Evolutionary conservation across 2,797 vertebrate genomes (phyloP).

Genomic region (Pogonophryne albipinna): DNA sequence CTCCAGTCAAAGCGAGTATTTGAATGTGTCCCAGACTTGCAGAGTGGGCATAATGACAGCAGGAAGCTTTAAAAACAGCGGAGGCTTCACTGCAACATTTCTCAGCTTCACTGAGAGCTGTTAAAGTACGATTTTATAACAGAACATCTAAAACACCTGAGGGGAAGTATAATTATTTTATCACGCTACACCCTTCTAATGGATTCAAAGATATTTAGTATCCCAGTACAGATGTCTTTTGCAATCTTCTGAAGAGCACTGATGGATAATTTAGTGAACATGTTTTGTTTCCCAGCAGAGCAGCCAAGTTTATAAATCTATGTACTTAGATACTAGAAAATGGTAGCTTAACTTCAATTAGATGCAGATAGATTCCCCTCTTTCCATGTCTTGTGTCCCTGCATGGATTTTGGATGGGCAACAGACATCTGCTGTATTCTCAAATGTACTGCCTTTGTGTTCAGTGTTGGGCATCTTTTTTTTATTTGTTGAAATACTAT

Average conservation of each 20-base stretch:
- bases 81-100: slow-evolving; percentile 22
- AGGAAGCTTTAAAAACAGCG: slow-evolving; percentile 32
- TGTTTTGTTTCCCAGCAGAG: slow-evolving; percentile 19
- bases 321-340: slow-evolving; percentile 47
- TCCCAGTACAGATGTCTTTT: slow-evolving; percentile 27
- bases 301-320: slow-evolving; percentile 19
- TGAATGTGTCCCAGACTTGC: slow-evolving; percentile 47
- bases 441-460: slow-evolving; percentile 11
- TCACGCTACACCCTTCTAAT: slow-evolving; percentile 34
- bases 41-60: slow-evolving; percentile 45
- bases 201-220: slow-evolving; percentile 50
- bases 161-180: slow-evolving; percentile 47
- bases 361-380: slow-evolving; percentile 11
- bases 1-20: slow-evolving; percentile 49
- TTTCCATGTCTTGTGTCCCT: slow-evolving; percentile 15
- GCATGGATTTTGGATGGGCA: slow-evolving; percentile 18
- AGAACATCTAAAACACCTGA: slow-evolving; percentile 53
- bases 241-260: slow-evolving; percentile 23
- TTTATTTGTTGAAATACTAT: too few relatives aligned
- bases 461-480: slow-evolving; percentile 19
- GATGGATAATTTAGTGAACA: slow-evolving; percentile 38
- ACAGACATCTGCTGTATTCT: background rate
- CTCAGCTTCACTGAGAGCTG: slow-evolving; percentile 35
- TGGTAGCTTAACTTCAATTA: background rate
- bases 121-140: slow-evolving; percentile 49